Conservation (phyloP, 2,888 invertebrate genomes). For the Netelia fuscicornis region DNA sequence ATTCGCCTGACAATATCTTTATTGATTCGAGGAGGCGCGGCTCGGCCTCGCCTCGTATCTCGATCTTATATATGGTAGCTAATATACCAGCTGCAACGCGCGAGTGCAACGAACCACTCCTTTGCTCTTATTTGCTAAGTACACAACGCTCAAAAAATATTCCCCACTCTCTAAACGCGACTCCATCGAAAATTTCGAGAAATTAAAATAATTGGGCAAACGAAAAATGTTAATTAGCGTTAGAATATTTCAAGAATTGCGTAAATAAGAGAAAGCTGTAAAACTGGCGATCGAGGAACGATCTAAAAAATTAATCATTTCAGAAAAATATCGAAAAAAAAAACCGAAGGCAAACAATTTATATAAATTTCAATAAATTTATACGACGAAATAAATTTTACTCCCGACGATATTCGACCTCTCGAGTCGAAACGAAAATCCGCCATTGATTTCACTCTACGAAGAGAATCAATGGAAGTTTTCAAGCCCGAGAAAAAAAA, state of each 20-base stretch:
- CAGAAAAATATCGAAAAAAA: too few relatives aligned
- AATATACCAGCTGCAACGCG: conserved; percentile 35
- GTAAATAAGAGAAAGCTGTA: not conserved
- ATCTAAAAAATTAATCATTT: too few relatives aligned
- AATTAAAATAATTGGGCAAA: conserved; percentile 5
- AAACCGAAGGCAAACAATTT: too few relatives aligned
- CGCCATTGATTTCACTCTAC: not conserved
- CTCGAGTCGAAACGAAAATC: too few relatives aligned
- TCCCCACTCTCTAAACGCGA: not conserved
- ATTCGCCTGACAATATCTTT: conserved; percentile 64
- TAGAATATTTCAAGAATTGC: not conserved
- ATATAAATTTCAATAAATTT: too few relatives aligned
- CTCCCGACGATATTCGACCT: too few relatives aligned
- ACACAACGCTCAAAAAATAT: not conserved
- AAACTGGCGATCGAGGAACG: not conserved
- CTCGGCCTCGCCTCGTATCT: conserved; percentile 40
- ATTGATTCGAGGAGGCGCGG: conserved; percentile 60
- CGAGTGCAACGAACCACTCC: conserved; percentile 38
- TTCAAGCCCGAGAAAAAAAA: not conserved
- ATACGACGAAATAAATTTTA: too few relatives aligned
- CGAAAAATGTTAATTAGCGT: not conserved
- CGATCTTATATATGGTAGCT: conserved; percentile 28
- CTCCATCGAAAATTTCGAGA: not conserved
- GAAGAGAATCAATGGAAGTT: not conserved
- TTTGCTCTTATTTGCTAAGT: not conserved